A percentile compares a stretch with the other conserved stretches of the same genome.
phyloP scores from a whole-genome alignment of 2,113 vertebrate genomes.

The Ptilonorhynchus violaceus region DNA sequence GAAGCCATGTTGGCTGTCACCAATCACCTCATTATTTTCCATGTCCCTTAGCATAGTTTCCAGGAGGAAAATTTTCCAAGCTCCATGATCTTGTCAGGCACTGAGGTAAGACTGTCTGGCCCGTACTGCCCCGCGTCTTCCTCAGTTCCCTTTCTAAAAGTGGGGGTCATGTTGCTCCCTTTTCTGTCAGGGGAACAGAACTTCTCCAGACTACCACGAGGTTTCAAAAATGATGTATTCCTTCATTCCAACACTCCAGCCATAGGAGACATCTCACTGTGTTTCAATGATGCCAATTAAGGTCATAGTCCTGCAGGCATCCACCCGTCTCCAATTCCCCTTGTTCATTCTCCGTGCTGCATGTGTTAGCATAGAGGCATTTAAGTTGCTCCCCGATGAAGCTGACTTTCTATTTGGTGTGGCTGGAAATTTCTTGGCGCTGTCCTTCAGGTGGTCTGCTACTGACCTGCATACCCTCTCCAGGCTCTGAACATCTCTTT shows the following conservation, averaged over 20 bases:
- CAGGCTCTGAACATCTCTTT: background rate
- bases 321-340: background rate
- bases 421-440: background rate
- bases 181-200: background rate
- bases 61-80: background rate
- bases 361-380: background rate
- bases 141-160: background rate
- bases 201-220: fast-evolving
- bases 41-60: background rate
- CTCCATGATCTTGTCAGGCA: background rate
- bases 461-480: background rate
- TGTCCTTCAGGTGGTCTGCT: background rate
- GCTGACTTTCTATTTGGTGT: background rate
- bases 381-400: background rate
- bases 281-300: background rate
- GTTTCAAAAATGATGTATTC: background rate
- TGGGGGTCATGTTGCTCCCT: background rate
- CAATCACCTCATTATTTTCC: background rate
- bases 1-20: background rate
- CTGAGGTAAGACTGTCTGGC: background rate
- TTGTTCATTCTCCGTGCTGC: background rate
- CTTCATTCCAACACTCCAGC: background rate
- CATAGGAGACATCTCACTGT: background rate
- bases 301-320: background rate
- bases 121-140: background rate